Base-by-base conservation (phyloP, 2,888 invertebrate species). In the Amphipyra berbera region DNA sequence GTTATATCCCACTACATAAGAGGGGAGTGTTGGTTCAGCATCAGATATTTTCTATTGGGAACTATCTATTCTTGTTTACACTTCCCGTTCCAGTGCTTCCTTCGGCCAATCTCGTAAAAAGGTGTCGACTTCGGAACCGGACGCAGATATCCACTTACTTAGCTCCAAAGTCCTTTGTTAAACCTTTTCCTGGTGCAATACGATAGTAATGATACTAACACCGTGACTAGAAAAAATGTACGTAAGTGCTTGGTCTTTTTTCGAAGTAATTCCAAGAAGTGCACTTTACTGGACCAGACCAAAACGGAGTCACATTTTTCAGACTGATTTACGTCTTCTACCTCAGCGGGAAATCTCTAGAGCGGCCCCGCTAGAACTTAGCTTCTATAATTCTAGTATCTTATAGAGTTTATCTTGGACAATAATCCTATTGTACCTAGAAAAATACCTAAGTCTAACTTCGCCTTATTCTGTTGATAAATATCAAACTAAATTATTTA, bases 191-290 rank as follows among this genome's bases (percentile, higher is more conserved):
- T 58, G 15, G 38, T 67, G 41, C 67, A 45, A 61, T 52, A 55
- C 55, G 45, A 58, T 61, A 35, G 54, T 61, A 58, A 58, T 55
- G 10, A 52, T 42, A 67, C 55, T 40, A 61, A 58, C 65, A 47
- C 37, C 15, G 52, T 58, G 54, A 54, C 70, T 41, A 33, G n/a
- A 57, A 63, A 58, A 67, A 69, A 50, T 30, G 0, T 30, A 60
- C 33, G 37, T 50, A 48, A 33, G 33, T 53, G 10, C 37, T 48
- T 33, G 15, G 13, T 45, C 50, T 61, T 72, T 56, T 58, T 61
- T 46, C 21, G 14, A 75, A 76, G 80, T 82, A 85, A 87, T 87
- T 78, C 68, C 60, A 72, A 79, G 81, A 79, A 86, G 83, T 87
- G 85, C 82, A 82, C 81, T 81, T 79, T 77, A 69, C 76, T 74